Conservation (phyloP, 2,888 invertebrate genomes). For the Epinotia nisella region DNA sequence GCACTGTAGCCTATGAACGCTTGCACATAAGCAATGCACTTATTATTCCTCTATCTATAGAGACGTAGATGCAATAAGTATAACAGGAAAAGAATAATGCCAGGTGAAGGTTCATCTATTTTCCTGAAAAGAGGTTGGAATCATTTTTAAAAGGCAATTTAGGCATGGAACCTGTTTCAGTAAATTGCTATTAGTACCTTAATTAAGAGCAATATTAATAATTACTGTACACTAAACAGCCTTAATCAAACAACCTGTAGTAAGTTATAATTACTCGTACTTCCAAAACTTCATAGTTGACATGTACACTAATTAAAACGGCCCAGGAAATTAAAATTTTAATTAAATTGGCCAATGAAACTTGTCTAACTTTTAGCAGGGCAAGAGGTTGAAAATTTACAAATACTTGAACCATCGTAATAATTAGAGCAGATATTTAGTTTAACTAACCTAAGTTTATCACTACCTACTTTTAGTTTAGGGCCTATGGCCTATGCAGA, state of each 20-base stretch:
- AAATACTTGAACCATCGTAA: not conserved
- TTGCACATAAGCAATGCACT: no score
- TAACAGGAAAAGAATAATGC: not conserved
- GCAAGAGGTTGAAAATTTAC: not conserved
- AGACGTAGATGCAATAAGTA: no score
- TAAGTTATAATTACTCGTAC: constrained; percentile 14
- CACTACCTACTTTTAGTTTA: no score
- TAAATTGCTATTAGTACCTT: not conserved
- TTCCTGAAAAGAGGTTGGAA: not conserved
- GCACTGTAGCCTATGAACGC: no score
- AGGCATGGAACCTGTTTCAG: not conserved
- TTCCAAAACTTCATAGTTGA: constrained; percentile 3
- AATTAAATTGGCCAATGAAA: not conserved
- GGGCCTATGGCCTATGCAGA: no score
- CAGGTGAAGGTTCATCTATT: not conserved
- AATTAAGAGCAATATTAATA: constrained; percentile 4
- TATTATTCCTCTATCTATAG: no score
- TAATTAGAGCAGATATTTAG: no score
- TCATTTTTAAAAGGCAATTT: not conserved
- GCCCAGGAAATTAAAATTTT: not conserved
- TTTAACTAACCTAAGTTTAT: no score
- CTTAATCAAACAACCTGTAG: constrained; percentile 9
- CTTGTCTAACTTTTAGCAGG: not conserved
- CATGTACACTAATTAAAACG: constrained; percentile 4
- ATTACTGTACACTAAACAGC: not conserved